Percentiles rank a stretch among this genome's conserved stretches.
These are phyloP conservation scores for Mellilla xanthometata DNA, from an alignment of 2,888 invertebrate genomes.

Conservation along the genomic window DNA sequence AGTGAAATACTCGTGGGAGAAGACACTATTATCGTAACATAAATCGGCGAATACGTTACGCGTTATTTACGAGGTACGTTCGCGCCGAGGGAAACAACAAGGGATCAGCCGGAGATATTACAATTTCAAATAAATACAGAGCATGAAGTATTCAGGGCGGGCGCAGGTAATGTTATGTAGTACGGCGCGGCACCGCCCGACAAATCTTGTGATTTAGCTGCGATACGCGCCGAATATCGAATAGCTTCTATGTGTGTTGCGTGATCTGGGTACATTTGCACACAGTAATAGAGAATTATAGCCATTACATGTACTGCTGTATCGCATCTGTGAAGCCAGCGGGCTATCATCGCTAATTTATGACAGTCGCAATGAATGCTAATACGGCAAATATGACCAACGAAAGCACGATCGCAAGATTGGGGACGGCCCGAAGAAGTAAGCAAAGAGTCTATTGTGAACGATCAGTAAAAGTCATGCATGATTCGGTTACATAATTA, in stretches of 20 bases:
- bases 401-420: conserved; percentile 25
- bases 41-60: conserved; percentile 70
- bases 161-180: conserved; percentile 78
- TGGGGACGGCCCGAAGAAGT: conserved; percentile 11
- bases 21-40: conserved; percentile 64
- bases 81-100: conserved; percentile 69
- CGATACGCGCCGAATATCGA: conserved; percentile 79
- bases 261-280: conserved; percentile 78
- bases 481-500: conserved; percentile 31
- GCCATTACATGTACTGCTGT: conserved; percentile 48
- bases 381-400: conserved; percentile 20
- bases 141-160: conserved; percentile 79
- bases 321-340: conserved; percentile 28
- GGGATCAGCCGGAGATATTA: conserved; percentile 77
- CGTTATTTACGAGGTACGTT: conserved; percentile 73
- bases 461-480: conserved; percentile 29
- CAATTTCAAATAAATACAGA: conserved; percentile 80
- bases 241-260: conserved; percentile 70
- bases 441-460: conserved; percentile 20
- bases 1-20: conserved; percentile 49
- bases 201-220: conserved; percentile 81
- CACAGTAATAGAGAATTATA: conserved; percentile 73
- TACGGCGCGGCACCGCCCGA: conserved; percentile 70
- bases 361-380: conserved; percentile 21
- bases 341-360: conserved; percentile 24